phyloP scores from a whole-genome alignment of 1,140 invertebrate species.

The Brachionus koreanus region DNA sequence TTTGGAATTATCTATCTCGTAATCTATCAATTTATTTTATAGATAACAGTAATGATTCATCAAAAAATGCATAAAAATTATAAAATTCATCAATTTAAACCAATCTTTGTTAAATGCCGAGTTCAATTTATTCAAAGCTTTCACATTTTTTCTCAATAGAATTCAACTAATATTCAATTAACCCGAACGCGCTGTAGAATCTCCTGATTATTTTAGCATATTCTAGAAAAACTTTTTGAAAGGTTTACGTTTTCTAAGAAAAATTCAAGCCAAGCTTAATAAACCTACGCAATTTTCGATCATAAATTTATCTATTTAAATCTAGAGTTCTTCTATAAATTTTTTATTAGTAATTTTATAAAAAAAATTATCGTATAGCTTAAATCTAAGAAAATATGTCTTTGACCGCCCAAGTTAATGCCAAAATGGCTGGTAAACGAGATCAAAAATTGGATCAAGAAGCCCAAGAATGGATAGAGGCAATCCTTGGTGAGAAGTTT shows the following conservation, averaged over 20 bases:
- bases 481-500: constrained; percentile 76
- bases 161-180: not conserved
- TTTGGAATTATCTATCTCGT: not conserved
- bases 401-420: constrained; percentile 40
- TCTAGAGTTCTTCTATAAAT: not conserved
- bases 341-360: constrained; percentile 15
- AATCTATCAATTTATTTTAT: not conserved
- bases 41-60: not conserved
- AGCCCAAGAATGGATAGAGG: constrained; percentile 83
- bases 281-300: constrained; percentile 21
- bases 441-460: constrained; percentile 72
- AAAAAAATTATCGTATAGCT: not conserved
- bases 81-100: not conserved
- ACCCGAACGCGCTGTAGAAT: not conserved
- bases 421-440: constrained; percentile 58
- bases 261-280: constrained; percentile 35
- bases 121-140: constrained; percentile 33
- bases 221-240: constrained; percentile 3
- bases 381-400: not conserved
- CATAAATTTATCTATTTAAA: constrained; percentile 21
- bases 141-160: not conserved
- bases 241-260: not conserved
- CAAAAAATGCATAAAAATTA: not conserved
- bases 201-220: not conserved
- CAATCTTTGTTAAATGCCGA: not conserved